Base-by-base conservation (phyloP, 2,113 vertebrate genomes). In the Butorides virescens region DNA sequence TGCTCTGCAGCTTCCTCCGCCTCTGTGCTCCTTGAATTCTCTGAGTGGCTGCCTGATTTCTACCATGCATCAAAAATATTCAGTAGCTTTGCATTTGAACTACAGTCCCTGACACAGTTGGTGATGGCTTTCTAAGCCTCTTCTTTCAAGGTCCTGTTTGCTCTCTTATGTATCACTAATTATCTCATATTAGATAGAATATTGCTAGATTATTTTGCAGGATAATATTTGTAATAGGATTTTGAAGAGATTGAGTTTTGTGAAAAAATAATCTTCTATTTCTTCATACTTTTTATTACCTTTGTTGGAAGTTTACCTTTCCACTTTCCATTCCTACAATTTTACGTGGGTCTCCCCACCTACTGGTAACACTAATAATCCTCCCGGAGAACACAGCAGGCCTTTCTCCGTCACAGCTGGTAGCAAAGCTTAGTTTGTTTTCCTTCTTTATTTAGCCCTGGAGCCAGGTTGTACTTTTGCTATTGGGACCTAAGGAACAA, bases 381-480 rank as follows among this genome's bases (percentile, higher is more conserved):
- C 39, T 75, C 18, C 47, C 20, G 17, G 17, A 89, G 25, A 77
- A 82, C 36, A 68, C 52, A 78, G 53, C 19, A 75, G 62, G 53
- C 10, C 67, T 82, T 90, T 66, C 53, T 86, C 62, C 46, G 61
- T 56, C 71, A 88, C 86, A 90, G 39, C 49, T 65, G 46, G 52
- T 44, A 63, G 72, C 20, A 88, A 44, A 27, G 36, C 34, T 92
- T 94, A 52, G 53, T 88, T 92, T 17, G 15, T 78, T 90, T 95
- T 91, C 74, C 37, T 87, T 84, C 77, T 89, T 82, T 75, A 81
- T 87, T 95, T 95, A 94, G 92, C 89, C 80, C 73, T 61, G 80
- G 49, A 91, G 80, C 74, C 74, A 82, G 34, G 58, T 73, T 88
- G 74, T 88, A 90, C 44, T 82, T 87, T 49, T 75, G 39, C 30